Conservation (phyloP, 2,113 vertebrate genomes). For the Cacatua alba region DNA sequence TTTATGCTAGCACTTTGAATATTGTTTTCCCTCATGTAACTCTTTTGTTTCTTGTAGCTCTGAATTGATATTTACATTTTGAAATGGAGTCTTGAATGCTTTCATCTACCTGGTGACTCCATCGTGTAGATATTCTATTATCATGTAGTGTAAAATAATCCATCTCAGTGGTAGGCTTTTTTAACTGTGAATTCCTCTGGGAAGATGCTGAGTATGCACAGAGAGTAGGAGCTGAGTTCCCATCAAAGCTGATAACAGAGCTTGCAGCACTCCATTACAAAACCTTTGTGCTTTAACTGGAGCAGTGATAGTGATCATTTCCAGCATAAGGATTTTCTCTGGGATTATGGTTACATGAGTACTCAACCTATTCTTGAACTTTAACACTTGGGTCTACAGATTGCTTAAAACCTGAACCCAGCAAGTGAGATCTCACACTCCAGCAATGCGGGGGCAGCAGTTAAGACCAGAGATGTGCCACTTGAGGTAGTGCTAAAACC, state of each 20-base stretch:
- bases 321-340: neutral
- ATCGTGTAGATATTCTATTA: neutral
- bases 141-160: neutral
- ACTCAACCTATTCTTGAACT: neutral
- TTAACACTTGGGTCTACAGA: neutral
- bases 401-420: neutral
- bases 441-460: neutral
- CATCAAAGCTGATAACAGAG: neutral
- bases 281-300: neutral
- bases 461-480: neutral
- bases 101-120: neutral
- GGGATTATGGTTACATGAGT: neutral
- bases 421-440: neutral
- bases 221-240: neutral
- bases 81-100: neutral
- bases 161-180: neutral
- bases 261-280: neutral
- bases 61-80: slow-evolving; percentile 1
- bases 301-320: neutral
- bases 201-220: neutral
- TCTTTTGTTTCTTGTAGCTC: neutral
- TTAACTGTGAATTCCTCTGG: neutral
- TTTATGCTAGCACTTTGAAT: neutral
- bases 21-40: neutral
- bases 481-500: neutral